Evolutionary conservation across 1,140 invertebrate species (phyloP).

Genomic region (Riptortus pedestris): DNA sequence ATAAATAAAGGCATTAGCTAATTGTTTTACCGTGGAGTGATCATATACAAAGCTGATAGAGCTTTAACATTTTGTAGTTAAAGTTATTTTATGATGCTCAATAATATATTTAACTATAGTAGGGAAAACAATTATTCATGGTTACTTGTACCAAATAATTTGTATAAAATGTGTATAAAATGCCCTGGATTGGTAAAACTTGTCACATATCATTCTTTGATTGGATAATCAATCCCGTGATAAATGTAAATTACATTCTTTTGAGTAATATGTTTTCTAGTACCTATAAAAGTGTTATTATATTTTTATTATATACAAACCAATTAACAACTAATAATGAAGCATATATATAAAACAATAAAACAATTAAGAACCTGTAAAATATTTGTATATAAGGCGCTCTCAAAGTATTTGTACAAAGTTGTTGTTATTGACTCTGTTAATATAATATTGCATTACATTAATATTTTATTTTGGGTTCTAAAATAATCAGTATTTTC

Average conservation of each 20-base stretch:
- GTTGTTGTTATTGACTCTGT: neutral
- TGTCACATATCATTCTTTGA: too few relatives aligned
- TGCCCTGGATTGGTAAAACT: too few relatives aligned
- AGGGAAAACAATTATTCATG: neutral
- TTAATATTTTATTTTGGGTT: neutral
- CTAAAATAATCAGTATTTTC: slow-evolving; percentile 15
- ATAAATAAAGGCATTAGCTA: neutral
- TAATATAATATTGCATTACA: neutral
- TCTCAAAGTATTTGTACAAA: neutral
- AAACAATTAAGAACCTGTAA: too few relatives aligned
- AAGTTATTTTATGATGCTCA: neutral
- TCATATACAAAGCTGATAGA: neutral
- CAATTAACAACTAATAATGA: neutral
- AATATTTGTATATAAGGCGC: neutral
- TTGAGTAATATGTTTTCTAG: too few relatives aligned
- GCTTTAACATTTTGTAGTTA: neutral
- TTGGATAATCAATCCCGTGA: too few relatives aligned
- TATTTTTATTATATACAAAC: neutral
- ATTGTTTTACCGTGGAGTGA: neutral
- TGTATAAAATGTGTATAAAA: too few relatives aligned
- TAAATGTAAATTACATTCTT: too few relatives aligned
- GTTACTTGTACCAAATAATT: too few relatives aligned
- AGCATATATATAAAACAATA: too few relatives aligned
- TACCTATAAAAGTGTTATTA: too few relatives aligned
- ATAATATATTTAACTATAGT: neutral